These are phyloP conservation scores for Prunella himalayana DNA, from an alignment of 2,113 vertebrate genomes.

Conservation along the genomic window DNA sequence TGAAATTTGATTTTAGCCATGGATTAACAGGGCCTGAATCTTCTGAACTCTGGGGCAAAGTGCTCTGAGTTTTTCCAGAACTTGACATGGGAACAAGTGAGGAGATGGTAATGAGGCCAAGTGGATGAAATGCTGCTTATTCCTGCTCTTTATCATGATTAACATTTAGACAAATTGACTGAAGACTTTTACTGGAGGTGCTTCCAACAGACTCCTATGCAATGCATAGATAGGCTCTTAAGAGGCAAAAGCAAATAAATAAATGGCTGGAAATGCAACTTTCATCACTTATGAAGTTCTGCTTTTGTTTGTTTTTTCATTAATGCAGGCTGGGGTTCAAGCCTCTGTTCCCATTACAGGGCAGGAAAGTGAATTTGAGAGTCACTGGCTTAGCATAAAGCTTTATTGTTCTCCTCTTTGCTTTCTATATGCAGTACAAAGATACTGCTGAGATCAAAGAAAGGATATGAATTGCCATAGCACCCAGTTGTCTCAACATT, in stretches of 20 bases:
- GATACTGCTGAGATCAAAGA: constrained; percentile 28
- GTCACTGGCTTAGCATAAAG: constrained; percentile 62
- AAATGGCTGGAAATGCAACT: constrained; percentile 7
- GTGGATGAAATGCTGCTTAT: neutral
- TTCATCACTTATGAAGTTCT: neutral
- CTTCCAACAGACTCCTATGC: constrained; percentile 20
- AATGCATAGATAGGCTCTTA: constrained; percentile 26
- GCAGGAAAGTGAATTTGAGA: constrained; percentile 65
- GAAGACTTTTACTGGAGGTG: neutral
- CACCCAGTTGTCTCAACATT: neutral
- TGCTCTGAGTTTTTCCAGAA: neutral
- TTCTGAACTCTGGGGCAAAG: neutral
- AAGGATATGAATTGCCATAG: neutral
- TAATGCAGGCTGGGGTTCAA: constrained; percentile 43
- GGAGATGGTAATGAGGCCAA: neutral
- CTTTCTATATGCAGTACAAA: constrained; percentile 36
- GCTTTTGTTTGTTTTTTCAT: constrained; percentile 42
- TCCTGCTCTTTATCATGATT: neutral
- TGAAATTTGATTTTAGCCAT: neutral
- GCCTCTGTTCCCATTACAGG: constrained; percentile 68
- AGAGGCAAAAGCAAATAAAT: constrained; percentile 31
- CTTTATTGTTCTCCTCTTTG: constrained; percentile 50
- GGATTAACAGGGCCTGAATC: neutral
- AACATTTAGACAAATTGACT: neutral
- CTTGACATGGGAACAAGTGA: neutral